Conservation (phyloP, 1,140 invertebrate species). For the Trachelipus rathkii region DNA sequence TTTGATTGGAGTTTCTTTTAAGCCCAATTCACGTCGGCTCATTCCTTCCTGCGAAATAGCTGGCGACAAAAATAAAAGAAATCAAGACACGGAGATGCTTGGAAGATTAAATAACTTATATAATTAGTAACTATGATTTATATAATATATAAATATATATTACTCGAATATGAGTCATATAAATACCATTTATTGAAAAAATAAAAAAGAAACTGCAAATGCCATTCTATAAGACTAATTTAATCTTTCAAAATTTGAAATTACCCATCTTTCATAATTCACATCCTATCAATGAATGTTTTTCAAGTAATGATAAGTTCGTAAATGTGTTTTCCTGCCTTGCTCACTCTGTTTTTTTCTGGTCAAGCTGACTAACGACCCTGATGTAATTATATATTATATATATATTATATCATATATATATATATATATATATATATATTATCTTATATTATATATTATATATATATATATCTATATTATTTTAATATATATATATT, state of each 20-base stretch:
- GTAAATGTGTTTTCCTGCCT: slow-evolving; percentile 92
- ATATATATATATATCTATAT: slow-evolving; percentile 19
- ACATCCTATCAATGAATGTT: slow-evolving; percentile 88
- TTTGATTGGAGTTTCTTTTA: slow-evolving; percentile 63
- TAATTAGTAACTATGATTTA: too few relatives aligned
- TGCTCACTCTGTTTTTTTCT: slow-evolving; percentile 80
- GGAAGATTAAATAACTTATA: neutral
- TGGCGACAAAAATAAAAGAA: slow-evolving; percentile 49
- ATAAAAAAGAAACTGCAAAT: too few relatives aligned
- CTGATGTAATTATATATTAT: slow-evolving; percentile 49
- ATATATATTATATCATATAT: too few relatives aligned
- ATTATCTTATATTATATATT: slow-evolving; percentile 26
- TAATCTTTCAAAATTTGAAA: neutral
- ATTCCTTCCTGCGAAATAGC: slow-evolving; percentile 84
- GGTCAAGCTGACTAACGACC: slow-evolving; percentile 70
- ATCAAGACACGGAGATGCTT: slow-evolving; percentile 25
- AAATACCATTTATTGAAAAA: too few relatives aligned
- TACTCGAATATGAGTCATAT: too few relatives aligned
- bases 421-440: slow-evolving; percentile 29
- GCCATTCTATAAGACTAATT: too few relatives aligned
- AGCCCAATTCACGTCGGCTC: slow-evolving; percentile 67
- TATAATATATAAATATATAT: too few relatives aligned
- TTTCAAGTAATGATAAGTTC: slow-evolving; percentile 94
- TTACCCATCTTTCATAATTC: slow-evolving; percentile 66
- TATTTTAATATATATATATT: too few relatives aligned